Evolutionary conservation across 1,140 invertebrate genomes (phyloP).

Genomic region (Mylabris phalerata): DNA sequence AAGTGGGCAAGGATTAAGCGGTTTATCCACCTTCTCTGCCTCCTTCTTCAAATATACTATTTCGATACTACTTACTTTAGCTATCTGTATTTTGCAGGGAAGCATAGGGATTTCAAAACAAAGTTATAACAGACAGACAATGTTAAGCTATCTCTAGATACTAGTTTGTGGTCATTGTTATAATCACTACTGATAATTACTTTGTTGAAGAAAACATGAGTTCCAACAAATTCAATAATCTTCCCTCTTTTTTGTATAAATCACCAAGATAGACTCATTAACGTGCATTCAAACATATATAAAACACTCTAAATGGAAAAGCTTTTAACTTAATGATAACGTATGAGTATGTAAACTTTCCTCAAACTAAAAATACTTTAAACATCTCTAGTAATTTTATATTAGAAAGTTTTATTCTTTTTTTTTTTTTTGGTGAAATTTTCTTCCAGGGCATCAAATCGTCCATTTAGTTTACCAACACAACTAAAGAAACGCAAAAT

Average conservation of each 20-base stretch:
- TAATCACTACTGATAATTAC: constrained; percentile 16
- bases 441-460: constrained; percentile 36
- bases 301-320: too few species aligned
- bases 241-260: too few species aligned
- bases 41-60: constrained; percentile 12
- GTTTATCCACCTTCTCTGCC: constrained; percentile 23
- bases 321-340: too few species aligned
- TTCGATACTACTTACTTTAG: constrained; percentile 37
- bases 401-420: too few species aligned
- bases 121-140: constrained; percentile 7
- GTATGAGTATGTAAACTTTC: too few species aligned
- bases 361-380: too few species aligned
- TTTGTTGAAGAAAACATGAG: too few species aligned
- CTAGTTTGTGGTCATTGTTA: constrained; percentile 25
- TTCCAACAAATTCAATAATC: too few species aligned
- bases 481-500: constrained; percentile 53
- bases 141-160: constrained; percentile 19
- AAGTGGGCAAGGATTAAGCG: constrained; percentile 27
- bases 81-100: constrained; percentile 38
- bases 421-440: constrained; percentile 4
- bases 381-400: too few species aligned
- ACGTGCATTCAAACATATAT: too few species aligned
- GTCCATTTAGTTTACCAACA: constrained; percentile 34
- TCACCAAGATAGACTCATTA: too few species aligned
- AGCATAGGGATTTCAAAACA: constrained; percentile 29